Base-by-base conservation (phyloP, 2,797 vertebrate species). In the Paguma larvata region DNA sequence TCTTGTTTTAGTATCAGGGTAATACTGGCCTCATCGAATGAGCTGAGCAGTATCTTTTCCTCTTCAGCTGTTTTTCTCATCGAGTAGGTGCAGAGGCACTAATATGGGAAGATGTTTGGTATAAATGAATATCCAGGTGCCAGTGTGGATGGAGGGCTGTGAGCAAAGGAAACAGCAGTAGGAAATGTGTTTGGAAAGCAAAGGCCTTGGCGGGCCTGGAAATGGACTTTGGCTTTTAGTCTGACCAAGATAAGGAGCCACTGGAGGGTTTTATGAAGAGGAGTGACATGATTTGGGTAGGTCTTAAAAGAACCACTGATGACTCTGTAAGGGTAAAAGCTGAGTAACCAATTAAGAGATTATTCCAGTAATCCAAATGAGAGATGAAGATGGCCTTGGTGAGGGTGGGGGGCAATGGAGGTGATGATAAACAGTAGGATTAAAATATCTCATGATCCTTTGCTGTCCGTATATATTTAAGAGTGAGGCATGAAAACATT, bases 191-290 rank as follows among this genome's bases (percentile, higher is more conserved):
- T 83, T 87, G 38, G 59, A 86, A 91, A 62, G 41, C 27, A 94
- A 82, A 44, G 41, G 27, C 23, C 38, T 75, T 59, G 67, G 32
- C 46, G 32, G 25, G 25, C 21, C 34, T 78, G 16, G 62, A 77
- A 83, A 82, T 77, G n/a, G 59, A 83, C 44, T 62, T 90, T 87
- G 41, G 19, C 34, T 70, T 91, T 93, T 68, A 51, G 12, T 93
- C 4, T 77, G 34, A 18, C 46, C 44, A 72, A 56, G 30, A 27
- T 23, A 25, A 19, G 46, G 30, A 67, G 38, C 16, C 30, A 80
- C 1, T 75, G 34, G 8, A 62, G 65, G 12, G 34, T 92, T 89
- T 97, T 89, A 44, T 75, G 62, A 94, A 68, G 34, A 59, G 25
- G 6, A 80, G 12, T 89, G 67, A 46, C 48, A 68, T 89, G 63